Evolutionary conservation across 2,888 invertebrate genomes (phyloP), one percentile per base, ranked within the genome.

Genomic region (Ganaspis brasiliensis): DNA sequence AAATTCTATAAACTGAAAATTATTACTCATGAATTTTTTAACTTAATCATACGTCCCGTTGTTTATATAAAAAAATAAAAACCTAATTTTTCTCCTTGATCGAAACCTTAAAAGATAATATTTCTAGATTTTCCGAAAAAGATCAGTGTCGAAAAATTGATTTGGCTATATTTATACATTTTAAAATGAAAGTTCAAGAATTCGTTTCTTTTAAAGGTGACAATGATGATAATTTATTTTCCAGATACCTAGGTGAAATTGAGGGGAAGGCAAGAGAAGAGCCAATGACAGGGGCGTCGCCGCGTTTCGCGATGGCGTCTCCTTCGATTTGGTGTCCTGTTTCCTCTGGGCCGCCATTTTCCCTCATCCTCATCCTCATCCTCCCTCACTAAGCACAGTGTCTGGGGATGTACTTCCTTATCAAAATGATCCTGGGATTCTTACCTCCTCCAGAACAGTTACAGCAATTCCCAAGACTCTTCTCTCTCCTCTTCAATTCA

Each of bases 271-370:
- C 55, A 77, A 78, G 79, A 76, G 81, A 83, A 85, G 81, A 84
- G 78, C 79, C 82, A 83, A 86, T 88, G 88, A 88, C 87, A 88
- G 91, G 89, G 89, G 90, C 90, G 90, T 87, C 87, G 88, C 87
- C 87, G 88, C 85, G 87, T 84, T 86, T 89, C 86, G 90, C 90
- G 88, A 91, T 91, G 91, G 91, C 91, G 90, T 91, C 91, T 91
- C 88, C 90, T 91, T 91, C 91, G 91, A 91, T 91, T 90, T 87
- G 89, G 91, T 89, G 91, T 91, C 91, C 85, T 83, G 86, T 91
- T 88, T 86, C 91, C 86, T 85, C 83, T 85, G 84, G 77, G 88
- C 87, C 90, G 90, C 91, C 91, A 91, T 91, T 91, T 90, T 91
- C 87, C 86, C 87, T 89, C 88, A 85, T 86, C 87, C 86, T 85